Evolutionary conservation across 2,797 vertebrate genomes (phyloP).

Genomic region (Gastrophryne carolinensis): DNA sequence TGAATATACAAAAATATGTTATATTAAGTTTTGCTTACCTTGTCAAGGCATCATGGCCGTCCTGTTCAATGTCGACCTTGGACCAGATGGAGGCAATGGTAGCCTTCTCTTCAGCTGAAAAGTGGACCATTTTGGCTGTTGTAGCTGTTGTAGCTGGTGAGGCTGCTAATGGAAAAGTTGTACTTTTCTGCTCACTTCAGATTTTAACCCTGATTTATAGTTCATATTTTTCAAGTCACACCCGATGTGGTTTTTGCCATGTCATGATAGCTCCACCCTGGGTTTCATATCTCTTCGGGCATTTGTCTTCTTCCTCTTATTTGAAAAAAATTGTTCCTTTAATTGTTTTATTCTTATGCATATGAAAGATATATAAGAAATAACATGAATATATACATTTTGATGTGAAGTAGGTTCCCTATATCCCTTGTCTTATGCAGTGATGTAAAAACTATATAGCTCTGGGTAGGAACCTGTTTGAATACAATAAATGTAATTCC

Average conservation of each 20-base stretch:
- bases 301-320: no score
- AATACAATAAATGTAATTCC: no score
- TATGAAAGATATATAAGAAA: no score
- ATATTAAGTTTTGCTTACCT: background rate
- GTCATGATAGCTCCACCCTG: background rate
- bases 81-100: constrained; percentile 55
- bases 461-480: no score
- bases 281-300: background rate
- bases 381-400: no score
- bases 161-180: background rate
- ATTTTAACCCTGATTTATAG: background rate
- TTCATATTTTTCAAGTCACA: background rate
- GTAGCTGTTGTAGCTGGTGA: background rate
- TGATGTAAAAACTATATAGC: no score
- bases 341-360: no score
- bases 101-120: constrained; percentile 54
- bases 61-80: constrained; percentile 61
- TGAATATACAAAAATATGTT: no score
- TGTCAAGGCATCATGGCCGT: constrained; percentile 52
- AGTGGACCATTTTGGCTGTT: constrained; percentile 65
- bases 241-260: background rate
- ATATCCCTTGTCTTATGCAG: no score
- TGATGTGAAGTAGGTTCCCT: no score
- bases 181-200: background rate
- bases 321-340: no score